Evolutionary conservation across 1,140 invertebrate species (phyloP).

Genomic region (Ceratina japonica): DNA sequence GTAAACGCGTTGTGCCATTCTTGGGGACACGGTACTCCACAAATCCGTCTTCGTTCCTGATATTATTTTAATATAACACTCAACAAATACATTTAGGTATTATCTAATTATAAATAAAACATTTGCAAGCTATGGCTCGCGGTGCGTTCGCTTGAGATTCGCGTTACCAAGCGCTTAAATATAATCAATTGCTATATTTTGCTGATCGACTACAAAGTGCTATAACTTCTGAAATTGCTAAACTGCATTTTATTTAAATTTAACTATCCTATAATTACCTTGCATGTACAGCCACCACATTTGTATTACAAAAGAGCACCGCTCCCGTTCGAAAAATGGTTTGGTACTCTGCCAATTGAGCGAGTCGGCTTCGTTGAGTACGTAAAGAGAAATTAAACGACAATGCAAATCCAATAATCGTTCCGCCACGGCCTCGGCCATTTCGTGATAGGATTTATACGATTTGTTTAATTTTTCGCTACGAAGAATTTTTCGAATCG

Average conservation of each 20-base stretch:
- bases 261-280: slow-evolving; percentile 77
- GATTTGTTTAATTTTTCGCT: slow-evolving; percentile 73
- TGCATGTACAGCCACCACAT: slow-evolving; percentile 94
- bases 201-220: too few species aligned
- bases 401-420: slow-evolving; percentile 88
- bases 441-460: slow-evolving; percentile 88
- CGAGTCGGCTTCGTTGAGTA: slow-evolving; percentile 88
- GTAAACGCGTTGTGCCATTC: slow-evolving; percentile 89
- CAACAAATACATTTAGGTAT: not conserved
- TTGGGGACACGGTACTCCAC: slow-evolving; percentile 89
- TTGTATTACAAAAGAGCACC: slow-evolving; percentile 88
- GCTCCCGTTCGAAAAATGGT: slow-evolving; percentile 84
- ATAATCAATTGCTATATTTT: too few species aligned
- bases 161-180: too few species aligned
- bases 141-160: too few species aligned
- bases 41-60: slow-evolving; percentile 86
- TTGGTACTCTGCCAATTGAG: slow-evolving; percentile 83
- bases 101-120: too few species aligned
- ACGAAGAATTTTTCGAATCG: too few species aligned
- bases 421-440: slow-evolving; percentile 89
- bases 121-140: too few species aligned
- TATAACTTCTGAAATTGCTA: too few species aligned
- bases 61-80: slow-evolving; percentile 47
- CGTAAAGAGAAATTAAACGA: slow-evolving; percentile 86
- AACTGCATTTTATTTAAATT: not conserved